Evolutionary conservation across 2,113 vertebrate genomes (phyloP), one percentile per base, ranked within the genome.

Genomic region (Stercorarius parasiticus): DNA sequence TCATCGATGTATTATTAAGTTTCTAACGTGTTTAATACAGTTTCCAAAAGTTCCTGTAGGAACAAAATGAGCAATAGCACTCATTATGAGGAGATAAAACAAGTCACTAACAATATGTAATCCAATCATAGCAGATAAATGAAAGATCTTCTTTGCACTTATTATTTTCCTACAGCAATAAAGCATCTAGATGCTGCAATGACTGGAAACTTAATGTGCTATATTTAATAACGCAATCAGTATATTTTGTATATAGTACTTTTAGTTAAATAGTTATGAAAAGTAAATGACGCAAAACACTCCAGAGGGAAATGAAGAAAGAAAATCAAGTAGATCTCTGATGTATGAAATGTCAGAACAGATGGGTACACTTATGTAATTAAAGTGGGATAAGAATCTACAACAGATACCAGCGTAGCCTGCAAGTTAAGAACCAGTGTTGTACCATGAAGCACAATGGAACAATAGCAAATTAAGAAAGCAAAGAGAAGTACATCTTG

Each of bases 101-200:
- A 93, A 89, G 40, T 72, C 19, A 72, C 43, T 79, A 91, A 85
- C 34, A 90, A 94, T 96, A 90, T 53, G 32, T 79, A 94, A 96
- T 87, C 30, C 58, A 88, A 85, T 94, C 52, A 88, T 6, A 58
- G 52, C 43, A 87, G 62, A 91, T 65, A 87, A 91, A 90, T 90
- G 74, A 23, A 90, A 69, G 16, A 50, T 70, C 69, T 91, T 88
- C 85, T 88, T 93, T 87, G 43, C 17, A 85, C 23, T 79, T 82
- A 71, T 2, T 93, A 20, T 89, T 87, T 90, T 76, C 52, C 53
- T 91, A 55, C 27, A 85, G 38, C 13, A 82, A 45, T 77, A 94
- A 91, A 82, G 15, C 11, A 52, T 53, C 45, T n/a, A 64, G 52
- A 50, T 87, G 36, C 30, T 77, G 45, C 26, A 73, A 55, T 26